Evolutionary conservation across 2,113 vertebrate species (phyloP).

Genomic region (Microcebus jonahi): DNA sequence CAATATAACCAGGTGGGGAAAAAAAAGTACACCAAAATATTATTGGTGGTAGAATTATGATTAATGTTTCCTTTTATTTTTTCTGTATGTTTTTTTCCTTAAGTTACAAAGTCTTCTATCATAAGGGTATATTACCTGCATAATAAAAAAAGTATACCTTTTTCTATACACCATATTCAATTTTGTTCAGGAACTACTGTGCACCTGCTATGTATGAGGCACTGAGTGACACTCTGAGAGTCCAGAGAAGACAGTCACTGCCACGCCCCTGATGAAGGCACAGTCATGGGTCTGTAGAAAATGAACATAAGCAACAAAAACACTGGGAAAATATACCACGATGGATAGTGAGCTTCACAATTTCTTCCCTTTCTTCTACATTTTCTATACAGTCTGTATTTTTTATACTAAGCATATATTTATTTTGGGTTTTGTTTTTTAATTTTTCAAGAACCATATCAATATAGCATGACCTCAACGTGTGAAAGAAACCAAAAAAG

Average conservation of each 20-base stretch:
- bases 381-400: too few relatives aligned
- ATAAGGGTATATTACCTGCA: not conserved
- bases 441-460: not conserved
- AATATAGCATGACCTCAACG: not conserved
- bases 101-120: not conserved
- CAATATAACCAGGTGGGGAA: too few relatives aligned
- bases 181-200: not conserved
- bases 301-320: not conserved
- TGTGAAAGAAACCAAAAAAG: not conserved
- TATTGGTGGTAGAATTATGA: not conserved
- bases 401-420: not conserved
- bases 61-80: not conserved
- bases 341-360: not conserved
- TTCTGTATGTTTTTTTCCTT: not conserved
- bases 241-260: not conserved
- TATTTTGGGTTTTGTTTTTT: not conserved
- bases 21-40: not conserved
- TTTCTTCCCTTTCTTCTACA: not conserved
- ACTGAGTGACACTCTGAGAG: not conserved
- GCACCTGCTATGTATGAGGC: not conserved
- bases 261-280: not conserved
- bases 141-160: not conserved
- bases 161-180: not conserved
- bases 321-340: not conserved
- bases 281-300: not conserved